Evolutionary conservation across 2,888 invertebrate species (phyloP).

Genomic region (Hymenopus coronatus): DNA sequence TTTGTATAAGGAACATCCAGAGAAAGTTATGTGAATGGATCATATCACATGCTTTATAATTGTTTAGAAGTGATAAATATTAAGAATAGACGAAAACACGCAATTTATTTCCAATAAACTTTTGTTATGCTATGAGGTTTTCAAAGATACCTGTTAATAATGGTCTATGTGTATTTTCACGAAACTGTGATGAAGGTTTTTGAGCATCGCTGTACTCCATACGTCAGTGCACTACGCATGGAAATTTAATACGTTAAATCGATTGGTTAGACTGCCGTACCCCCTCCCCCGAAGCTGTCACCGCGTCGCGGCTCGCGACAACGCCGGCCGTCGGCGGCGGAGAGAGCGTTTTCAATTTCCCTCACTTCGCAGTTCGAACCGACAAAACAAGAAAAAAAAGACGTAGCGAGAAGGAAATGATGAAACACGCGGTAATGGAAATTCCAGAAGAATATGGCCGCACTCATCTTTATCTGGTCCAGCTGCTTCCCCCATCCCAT

Average conservation of each 20-base stretch:
- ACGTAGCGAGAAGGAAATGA: neutral
- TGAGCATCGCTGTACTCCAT: neutral
- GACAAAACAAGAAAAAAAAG: neutral
- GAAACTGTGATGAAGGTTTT: neutral
- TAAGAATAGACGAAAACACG: no score
- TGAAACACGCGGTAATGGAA: neutral
- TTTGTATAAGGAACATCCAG: no score
- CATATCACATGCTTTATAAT: no score
- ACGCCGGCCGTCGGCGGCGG: neutral
- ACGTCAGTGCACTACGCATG: constrained; percentile 1
- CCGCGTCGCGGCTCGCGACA: neutral
- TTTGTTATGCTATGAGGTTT: no score
- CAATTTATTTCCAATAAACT: no score
- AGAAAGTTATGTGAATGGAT: no score
- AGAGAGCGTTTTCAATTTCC: constrained; percentile 15
- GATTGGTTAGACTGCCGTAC: neutral
- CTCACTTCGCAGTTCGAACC: neutral
- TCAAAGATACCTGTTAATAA: no score
- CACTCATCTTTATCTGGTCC: neutral
- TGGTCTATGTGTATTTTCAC: neutral
- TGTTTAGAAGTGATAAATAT: no score
- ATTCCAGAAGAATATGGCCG: constrained; percentile 1
- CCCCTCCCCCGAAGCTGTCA: neutral
- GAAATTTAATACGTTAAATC: constrained; percentile 17
- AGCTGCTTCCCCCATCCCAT: neutral